Evolutionary conservation across 2,888 invertebrate genomes (phyloP).

Genomic region (Vanessa cardui): DNA sequence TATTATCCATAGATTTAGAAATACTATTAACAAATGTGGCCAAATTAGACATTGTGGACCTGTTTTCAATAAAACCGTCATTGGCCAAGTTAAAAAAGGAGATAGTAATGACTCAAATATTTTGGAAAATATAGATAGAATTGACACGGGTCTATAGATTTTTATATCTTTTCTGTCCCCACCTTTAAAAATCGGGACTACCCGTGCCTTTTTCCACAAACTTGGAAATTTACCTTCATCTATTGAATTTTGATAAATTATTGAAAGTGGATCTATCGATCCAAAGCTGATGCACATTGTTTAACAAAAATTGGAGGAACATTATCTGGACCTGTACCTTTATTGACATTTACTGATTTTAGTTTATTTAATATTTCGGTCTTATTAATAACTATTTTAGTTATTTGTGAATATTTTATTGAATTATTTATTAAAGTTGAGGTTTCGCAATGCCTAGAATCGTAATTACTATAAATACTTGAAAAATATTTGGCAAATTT

Average conservation of each 20-base stretch:
- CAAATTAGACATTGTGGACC: too few relatives aligned
- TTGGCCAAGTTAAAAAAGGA: too few relatives aligned
- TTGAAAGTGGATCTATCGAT: constrained; percentile 49
- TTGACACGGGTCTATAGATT: too few relatives aligned
- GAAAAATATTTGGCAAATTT: constrained; percentile 3
- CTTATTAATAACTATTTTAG: constrained; percentile 12
- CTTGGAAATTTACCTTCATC: too few relatives aligned
- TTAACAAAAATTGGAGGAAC: constrained; percentile 26
- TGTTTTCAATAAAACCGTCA: too few relatives aligned
- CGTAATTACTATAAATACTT: not conserved
- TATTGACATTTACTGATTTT: constrained; percentile 6
- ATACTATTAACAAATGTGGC: not conserved
- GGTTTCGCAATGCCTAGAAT: constrained; percentile 1
- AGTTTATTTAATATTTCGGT: constrained; percentile 14
- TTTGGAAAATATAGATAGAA: too few relatives aligned
- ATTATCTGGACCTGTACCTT: constrained; percentile 24
- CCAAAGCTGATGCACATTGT: constrained; percentile 11
- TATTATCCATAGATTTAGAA: not conserved
- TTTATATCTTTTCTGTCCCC: too few relatives aligned
- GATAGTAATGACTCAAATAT: too few relatives aligned
- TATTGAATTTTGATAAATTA: too few relatives aligned
- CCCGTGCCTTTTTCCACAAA: too few relatives aligned
- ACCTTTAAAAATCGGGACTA: too few relatives aligned
- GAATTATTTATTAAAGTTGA: not conserved
- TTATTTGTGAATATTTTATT: constrained; percentile 4